Conservation (phyloP, 2,888 invertebrate species). For the Notodonta dromedarius region DNA sequence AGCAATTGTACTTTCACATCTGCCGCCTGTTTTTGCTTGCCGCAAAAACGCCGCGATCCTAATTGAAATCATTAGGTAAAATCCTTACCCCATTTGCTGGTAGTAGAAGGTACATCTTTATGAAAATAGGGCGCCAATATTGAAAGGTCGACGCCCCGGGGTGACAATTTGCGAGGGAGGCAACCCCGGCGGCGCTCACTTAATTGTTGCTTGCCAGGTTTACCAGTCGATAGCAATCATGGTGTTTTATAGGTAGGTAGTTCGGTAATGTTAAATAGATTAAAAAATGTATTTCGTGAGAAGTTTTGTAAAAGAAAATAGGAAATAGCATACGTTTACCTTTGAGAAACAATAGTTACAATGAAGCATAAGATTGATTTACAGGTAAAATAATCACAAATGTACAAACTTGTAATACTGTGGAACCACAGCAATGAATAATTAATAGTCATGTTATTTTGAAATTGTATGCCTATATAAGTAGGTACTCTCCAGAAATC, state of each 20-base stretch:
- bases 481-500: too few species aligned
- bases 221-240: neutral
- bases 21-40: neutral
- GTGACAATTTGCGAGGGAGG: conserved; percentile 19
- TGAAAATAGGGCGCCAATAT: conserved; percentile 4
- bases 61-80: neutral
- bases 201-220: neutral
- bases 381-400: too few species aligned
- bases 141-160: conserved; percentile 12
- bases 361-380: too few species aligned
- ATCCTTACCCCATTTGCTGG: neutral
- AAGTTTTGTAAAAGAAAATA: too few species aligned
- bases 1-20: neutral
- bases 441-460: too few species aligned
- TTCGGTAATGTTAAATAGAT: too few species aligned
- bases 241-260: neutral
- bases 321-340: too few species aligned
- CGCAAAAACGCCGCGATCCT: neutral
- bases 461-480: too few species aligned
- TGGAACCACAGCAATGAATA: too few species aligned
- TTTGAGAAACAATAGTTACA: too few species aligned
- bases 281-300: too few species aligned
- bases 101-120: neutral
- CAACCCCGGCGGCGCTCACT: neutral
- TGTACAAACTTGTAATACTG: too few species aligned